phyloP scores from a whole-genome alignment of 2,888 invertebrate species.

The Monochamus alternatus region DNA sequence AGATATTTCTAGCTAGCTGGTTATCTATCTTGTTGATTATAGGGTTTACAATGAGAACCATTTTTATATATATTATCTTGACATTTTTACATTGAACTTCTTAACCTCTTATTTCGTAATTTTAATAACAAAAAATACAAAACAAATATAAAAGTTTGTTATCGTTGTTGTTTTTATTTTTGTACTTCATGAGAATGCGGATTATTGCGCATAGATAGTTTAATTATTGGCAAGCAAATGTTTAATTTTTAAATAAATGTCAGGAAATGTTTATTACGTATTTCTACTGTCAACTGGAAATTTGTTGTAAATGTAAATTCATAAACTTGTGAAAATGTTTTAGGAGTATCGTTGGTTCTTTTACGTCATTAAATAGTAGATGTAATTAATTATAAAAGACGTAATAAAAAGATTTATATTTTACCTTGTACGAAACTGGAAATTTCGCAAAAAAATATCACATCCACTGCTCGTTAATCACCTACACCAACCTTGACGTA shows the following conservation, averaged over 20 bases:
- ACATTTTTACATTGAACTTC: background rate
- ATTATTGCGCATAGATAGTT: too few species aligned
- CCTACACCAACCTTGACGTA: conserved; percentile 59
- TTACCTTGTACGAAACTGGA: conserved; percentile 17
- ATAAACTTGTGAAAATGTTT: too few species aligned
- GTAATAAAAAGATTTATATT: background rate
- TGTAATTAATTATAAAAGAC: background rate
- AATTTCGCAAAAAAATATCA: background rate
- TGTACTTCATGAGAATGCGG: too few species aligned
- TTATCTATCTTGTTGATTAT: background rate
- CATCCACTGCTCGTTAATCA: conserved; percentile 36
- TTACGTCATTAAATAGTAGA: background rate
- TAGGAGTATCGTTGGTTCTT: too few species aligned
- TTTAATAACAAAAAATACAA: background rate
- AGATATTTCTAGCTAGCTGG: background rate
- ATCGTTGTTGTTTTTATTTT: too few species aligned
- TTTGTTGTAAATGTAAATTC: too few species aligned
- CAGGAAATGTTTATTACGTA: too few species aligned
- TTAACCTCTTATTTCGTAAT: background rate
- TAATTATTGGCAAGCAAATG: too few species aligned
- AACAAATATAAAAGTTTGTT: background rate
- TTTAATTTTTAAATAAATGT: too few species aligned
- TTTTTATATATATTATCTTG: background rate
- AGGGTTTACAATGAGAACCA: background rate
- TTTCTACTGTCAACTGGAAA: too few species aligned